Conservation (phyloP, 2,888 invertebrate genomes). For the Monoplex corrugatus region DNA sequence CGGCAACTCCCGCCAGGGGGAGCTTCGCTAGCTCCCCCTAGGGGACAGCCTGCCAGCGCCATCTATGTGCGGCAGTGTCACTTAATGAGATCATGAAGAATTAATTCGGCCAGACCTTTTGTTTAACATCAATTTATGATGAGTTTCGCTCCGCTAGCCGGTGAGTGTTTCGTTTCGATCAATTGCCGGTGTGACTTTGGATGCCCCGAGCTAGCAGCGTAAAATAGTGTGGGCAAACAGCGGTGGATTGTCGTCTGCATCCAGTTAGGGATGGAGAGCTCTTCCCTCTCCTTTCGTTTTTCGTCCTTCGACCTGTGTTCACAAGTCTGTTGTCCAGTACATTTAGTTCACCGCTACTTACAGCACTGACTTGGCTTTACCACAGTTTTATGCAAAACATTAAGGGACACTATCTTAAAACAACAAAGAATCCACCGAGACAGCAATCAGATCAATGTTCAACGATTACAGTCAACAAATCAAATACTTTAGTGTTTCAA, state of each 20-base stretch:
- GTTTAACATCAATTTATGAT: conserved; percentile 53
- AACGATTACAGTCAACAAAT: too few species aligned
- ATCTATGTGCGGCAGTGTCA: conserved; percentile 47
- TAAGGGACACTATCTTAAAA: too few species aligned
- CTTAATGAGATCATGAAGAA: conserved; percentile 53
- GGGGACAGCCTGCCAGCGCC: conserved; percentile 45
- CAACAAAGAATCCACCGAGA: too few species aligned
- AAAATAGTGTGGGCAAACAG: conserved; percentile 50
- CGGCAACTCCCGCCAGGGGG: not conserved
- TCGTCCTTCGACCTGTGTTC: conserved; percentile 22
- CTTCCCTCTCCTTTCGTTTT: not conserved
- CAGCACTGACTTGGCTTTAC: too few species aligned
- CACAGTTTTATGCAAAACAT: too few species aligned
- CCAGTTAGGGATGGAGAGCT: not conserved
- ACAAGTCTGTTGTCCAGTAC: too few species aligned
- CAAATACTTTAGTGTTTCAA: too few species aligned
- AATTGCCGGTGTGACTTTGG: conserved; percentile 49
- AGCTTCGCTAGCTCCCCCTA: conserved; percentile 34
- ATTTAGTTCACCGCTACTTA: too few species aligned
- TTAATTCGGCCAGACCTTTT: conserved; percentile 51
- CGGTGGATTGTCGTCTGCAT: not conserved
- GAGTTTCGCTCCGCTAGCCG: conserved; percentile 43
- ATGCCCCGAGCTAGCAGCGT: conserved; percentile 35
- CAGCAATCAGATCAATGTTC: too few species aligned
- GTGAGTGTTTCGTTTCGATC: conserved; percentile 45